Conservation (phyloP, 2,113 vertebrate genomes). For the Ceratotherium simum region DNA sequence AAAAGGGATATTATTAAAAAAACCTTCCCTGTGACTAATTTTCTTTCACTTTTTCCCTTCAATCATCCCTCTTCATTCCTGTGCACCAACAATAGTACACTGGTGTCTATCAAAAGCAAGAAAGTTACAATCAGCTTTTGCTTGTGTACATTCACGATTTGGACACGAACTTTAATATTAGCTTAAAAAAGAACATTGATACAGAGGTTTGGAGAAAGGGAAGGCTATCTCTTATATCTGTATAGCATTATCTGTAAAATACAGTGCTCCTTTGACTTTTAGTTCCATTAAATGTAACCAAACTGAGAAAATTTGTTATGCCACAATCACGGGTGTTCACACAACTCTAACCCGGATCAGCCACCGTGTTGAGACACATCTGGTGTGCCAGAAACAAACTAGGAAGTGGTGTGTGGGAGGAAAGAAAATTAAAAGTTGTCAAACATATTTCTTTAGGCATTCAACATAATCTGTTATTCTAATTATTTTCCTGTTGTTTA, state of each 20-base stretch:
- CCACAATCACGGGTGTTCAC: conserved; percentile 49
- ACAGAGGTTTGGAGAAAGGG: neutral
- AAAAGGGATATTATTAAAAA: neutral
- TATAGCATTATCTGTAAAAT: neutral
- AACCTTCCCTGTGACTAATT: neutral
- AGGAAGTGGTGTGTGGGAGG: conserved; percentile 68
- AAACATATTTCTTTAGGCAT: conserved; percentile 79
- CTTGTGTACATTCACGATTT: neutral
- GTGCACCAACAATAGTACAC: neutral
- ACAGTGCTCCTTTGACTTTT: neutral
- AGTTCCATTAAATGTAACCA: conserved; percentile 9
- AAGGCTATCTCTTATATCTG: neutral
- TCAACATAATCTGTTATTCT: conserved; percentile 75
- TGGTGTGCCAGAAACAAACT: conserved; percentile 77
- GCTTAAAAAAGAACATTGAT: neutral
- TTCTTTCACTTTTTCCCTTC: neutral
- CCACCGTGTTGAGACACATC: conserved; percentile 73
- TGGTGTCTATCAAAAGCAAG: neutral
- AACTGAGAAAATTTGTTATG: conserved; percentile 39
- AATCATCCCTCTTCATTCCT: neutral
- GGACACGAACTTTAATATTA: conserved; percentile 9
- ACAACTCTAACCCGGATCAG: conserved; percentile 74
- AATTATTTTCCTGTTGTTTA: conserved; percentile 73
- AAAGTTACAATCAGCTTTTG: neutral
- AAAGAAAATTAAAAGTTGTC: conserved; percentile 81